Evolutionary conservation across 2,797 vertebrate genomes (phyloP), one percentile per base, ranked within the genome.

Genomic region (Notolabrus celidotus): DNA sequence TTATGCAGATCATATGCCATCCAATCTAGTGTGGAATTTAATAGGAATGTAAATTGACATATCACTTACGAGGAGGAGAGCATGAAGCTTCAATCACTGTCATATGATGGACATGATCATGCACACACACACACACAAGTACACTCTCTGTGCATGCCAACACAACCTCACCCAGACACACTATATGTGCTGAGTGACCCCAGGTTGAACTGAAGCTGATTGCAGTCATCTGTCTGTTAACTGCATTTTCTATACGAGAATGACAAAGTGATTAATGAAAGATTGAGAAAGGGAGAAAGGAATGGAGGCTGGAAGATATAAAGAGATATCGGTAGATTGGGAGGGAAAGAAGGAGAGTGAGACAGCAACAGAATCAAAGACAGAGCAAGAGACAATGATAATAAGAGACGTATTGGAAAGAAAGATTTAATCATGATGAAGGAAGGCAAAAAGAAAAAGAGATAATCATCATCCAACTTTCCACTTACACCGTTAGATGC

Each of bases 161-260:
- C 36, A 50, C 31, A 67, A n/a, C 51, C 29, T 27, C 29, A 31
- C 23, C 50, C 22, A 22, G 20, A 29, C 9, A 42, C 19, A 57
- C 54, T 69, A 49, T 78, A 78, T 70, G 46, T 58, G 45, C 67
- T 39, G 42, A 63, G 34, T 87, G 89, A 88, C 90, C 90, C n/a
- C 3, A 11, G 63, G 67, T 36, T 90, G 91, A 92, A 88, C 89
- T 82, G 58, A 55, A 71, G 77, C 62, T 86, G 87, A 91, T 86
- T 91, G 80, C 83, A 87, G 75, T 87, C 85, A 84, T 91, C 85
- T 71, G 84, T 90, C 79, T 72, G 68, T 85, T 87, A 88, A 90
- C 87, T 87, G 70, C 80, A 77, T 87, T 84, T 88, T 84, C 87
- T 75, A 84, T 83, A 82, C 67, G 71, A 58, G 68, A 75, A 79